These are phyloP conservation scores for Orchestia grillus DNA, from an alignment of 1,140 invertebrate genomes.

Conservation along the genomic window DNA sequence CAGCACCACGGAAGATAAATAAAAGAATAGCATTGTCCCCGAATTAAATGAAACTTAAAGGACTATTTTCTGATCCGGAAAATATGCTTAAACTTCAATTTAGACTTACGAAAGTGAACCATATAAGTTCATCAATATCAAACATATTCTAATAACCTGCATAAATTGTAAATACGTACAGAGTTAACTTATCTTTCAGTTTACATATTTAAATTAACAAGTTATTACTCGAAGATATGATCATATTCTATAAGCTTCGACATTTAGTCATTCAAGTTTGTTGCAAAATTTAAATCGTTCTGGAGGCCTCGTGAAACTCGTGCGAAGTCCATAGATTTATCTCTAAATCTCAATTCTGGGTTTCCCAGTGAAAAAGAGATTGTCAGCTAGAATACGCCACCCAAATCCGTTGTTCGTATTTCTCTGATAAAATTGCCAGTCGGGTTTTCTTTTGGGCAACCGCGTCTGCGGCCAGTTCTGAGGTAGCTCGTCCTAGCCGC, in stretches of 20 bases:
- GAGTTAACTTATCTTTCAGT: neutral
- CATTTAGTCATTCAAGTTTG: neutral
- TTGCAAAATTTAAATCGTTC: neutral
- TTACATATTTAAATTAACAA: neutral
- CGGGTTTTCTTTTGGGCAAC: neutral
- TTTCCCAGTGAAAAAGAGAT: neutral
- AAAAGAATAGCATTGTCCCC: too few relatives aligned
- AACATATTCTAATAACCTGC: too few relatives aligned
- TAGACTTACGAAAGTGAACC: too few relatives aligned
- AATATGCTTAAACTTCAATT: too few relatives aligned
- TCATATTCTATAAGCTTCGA: neutral
- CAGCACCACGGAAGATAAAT: too few relatives aligned
- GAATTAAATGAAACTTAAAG: too few relatives aligned
- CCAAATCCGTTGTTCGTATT: neutral
- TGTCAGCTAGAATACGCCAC: neutral
- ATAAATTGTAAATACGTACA: neutral
- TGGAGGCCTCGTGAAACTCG: neutral
- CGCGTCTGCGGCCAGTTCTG: neutral
- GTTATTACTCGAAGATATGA: neutral
- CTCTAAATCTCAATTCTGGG: neutral
- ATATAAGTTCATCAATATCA: too few relatives aligned
- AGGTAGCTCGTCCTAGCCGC: neutral
- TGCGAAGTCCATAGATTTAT: neutral
- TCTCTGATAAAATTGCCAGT: conserved; percentile 15
- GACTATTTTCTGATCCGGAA: too few relatives aligned